Conservation (phyloP, 2,888 invertebrate species). For the Meliscaeva auricollis region DNA sequence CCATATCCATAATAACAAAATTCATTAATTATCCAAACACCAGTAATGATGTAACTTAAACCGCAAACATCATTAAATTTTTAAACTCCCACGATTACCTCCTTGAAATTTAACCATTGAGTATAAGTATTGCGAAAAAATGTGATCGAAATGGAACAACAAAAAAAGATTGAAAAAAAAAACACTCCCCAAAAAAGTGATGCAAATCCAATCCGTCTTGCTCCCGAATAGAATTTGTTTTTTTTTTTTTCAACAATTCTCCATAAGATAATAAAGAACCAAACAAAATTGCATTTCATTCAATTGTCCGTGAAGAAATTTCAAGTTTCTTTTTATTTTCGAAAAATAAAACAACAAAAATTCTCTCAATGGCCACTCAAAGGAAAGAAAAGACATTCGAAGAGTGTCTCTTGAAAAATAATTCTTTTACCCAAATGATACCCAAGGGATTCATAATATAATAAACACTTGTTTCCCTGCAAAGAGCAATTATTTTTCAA, state of each 20-base stretch:
- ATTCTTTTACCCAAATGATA: slow-evolving; percentile 71
- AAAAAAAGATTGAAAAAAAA: not conserved
- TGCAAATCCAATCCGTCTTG: slow-evolving; percentile 71
- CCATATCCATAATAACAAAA: no score
- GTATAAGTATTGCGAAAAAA: not conserved
- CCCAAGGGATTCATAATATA: slow-evolving; percentile 78
- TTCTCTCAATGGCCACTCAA: slow-evolving; percentile 50
- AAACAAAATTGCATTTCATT: slow-evolving; percentile 59
- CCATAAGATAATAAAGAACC: slow-evolving; percentile 36
- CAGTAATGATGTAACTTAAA: slow-evolving; percentile 1
- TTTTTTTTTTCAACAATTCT: slow-evolving; percentile 25
- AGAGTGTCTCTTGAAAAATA: not conserved
- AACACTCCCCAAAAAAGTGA: slow-evolving; percentile 35
- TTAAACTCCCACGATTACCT: slow-evolving; percentile 13
- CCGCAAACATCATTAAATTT: slow-evolving; percentile 32
- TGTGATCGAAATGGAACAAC: not conserved
- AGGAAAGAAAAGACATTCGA: slow-evolving; percentile 25
- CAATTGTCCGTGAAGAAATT: slow-evolving; percentile 60
- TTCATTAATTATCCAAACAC: slow-evolving; percentile 19
- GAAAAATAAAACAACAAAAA: no score
- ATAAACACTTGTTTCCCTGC: slow-evolving; percentile 79
- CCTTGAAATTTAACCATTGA: not conserved
- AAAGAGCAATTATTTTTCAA: slow-evolving; percentile 51
- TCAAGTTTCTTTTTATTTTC: slow-evolving; percentile 21
- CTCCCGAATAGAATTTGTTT: slow-evolving; percentile 21